phyloP scores from a whole-genome alignment of 37 sponge, comb jelly and placozoan genomes.

The Diacarnus erythraeanus region DNA sequence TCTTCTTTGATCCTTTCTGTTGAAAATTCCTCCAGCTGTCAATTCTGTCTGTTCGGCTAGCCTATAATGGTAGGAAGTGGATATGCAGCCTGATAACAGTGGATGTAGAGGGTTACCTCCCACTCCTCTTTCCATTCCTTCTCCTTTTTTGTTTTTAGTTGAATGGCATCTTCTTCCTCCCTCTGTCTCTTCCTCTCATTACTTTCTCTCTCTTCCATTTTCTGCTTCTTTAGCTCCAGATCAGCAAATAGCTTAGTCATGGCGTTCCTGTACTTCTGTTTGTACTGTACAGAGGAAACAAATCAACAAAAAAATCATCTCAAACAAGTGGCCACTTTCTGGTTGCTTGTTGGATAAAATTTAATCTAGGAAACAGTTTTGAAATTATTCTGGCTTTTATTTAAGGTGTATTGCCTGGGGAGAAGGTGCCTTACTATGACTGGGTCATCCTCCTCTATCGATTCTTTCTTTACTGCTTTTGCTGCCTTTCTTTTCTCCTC shows the following conservation, averaged over 20 bases:
- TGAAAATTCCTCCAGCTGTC: conserved; percentile 93
- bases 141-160: conserved; percentile 30
- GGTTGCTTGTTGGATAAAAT: neutral
- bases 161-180: conserved; percentile 43
- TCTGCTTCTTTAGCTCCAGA: conserved; percentile 79
- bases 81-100: neutral
- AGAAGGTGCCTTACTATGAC: conserved; percentile 57
- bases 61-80: conserved; percentile 18
- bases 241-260: conserved; percentile 91
- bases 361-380: no score
- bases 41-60: conserved; percentile 71
- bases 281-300: conserved; percentile 34
- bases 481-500: conserved; percentile 83
- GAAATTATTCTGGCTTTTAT: no score
- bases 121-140: conserved; percentile 85
- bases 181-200: conserved; percentile 75
- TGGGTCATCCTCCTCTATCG: conserved; percentile 87
- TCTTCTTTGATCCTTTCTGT: conserved; percentile 79
- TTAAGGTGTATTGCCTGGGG: neutral
- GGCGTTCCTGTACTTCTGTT: conserved; percentile 47
- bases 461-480: conserved; percentile 67
- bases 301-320: neutral
- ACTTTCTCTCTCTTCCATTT: conserved; percentile 77
- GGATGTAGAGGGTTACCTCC: conserved; percentile 66
- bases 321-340: no score